phyloP scores from a whole-genome alignment of 53 echinoderm and acorn worm species.

The Hippasteria phrygiana region DNA sequence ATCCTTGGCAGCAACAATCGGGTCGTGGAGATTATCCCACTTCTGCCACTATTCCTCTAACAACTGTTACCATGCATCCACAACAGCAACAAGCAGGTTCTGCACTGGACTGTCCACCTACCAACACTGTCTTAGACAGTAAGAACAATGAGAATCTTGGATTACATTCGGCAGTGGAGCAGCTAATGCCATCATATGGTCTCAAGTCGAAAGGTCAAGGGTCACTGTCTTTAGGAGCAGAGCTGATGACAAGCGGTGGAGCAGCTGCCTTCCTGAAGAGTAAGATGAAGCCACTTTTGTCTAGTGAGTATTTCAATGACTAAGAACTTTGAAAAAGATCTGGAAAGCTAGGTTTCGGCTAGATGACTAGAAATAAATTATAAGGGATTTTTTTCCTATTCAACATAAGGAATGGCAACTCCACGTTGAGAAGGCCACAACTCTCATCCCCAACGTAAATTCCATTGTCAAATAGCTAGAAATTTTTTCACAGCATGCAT shows the following conservation, averaged over 20 bases:
- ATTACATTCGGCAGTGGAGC: neutral
- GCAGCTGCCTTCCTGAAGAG: conserved; percentile 62
- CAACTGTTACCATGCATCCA: too few species aligned
- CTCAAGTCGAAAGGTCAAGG: conserved; percentile 37
- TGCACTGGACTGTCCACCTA: neutral
- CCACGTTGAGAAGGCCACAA: too few species aligned
- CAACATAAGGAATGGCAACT: too few species aligned
- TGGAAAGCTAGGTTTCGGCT: too few species aligned
- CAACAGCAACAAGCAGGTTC: neutral
- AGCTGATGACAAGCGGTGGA: conserved; percentile 40
- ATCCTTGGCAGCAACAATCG: neutral
- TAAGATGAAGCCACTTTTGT: conserved; percentile 51
- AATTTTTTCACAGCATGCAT: too few species aligned
- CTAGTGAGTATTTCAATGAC: neutral
- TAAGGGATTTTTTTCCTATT: too few species aligned
- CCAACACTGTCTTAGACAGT: neutral
- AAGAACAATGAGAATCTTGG: neutral
- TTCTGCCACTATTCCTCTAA: conserved; percentile 5
- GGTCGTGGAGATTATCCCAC: neutral
- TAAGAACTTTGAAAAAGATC: neutral
- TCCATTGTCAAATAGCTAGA: too few species aligned
- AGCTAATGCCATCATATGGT: neutral
- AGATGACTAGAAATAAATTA: too few species aligned
- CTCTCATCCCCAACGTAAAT: too few species aligned
- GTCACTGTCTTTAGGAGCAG: conserved; percentile 66